Conservation (phyloP, 2,113 vertebrate species). For the Myotis davidii region DNA sequence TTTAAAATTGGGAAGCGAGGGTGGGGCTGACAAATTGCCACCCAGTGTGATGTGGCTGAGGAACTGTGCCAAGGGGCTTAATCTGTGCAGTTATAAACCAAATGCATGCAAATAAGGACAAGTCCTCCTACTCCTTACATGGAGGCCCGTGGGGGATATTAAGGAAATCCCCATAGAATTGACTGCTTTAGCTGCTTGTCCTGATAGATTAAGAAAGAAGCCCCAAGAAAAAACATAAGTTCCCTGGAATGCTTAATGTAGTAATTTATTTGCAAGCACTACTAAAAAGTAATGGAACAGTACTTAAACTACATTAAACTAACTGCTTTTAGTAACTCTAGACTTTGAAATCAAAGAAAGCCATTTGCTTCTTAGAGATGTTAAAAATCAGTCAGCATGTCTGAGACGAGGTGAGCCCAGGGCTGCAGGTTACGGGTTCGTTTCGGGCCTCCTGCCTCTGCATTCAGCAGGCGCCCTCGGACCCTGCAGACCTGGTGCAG, state of each 20-base stretch:
- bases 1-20: not conserved
- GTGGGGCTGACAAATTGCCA: not conserved
- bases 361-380: conserved; percentile 54
- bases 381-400: conserved; percentile 37
- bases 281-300: conserved; percentile 57
- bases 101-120: conserved; percentile 14
- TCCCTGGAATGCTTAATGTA: conserved; percentile 50
- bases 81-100: not conserved
- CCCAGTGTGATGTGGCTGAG: not conserved
- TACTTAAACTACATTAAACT: conserved; percentile 67
- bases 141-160: not conserved
- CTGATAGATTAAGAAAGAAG: conserved; percentile 22
- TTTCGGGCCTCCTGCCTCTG: not conserved
- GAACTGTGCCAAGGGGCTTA: not conserved
- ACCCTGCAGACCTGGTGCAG: not conserved
- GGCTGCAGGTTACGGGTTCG: not conserved
- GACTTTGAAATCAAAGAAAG: conserved; percentile 64
- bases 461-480: fast-evolving
- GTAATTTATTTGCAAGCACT: conserved; percentile 66
- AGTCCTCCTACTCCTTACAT: not conserved
- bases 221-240: conserved; percentile 60
- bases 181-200: conserved; percentile 15
- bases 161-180: conserved; percentile 38
- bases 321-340: conserved; percentile 57
- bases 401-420: not conserved